Evolutionary conservation across 2,113 vertebrate species (phyloP).

Genomic region (Chionis minor): DNA sequence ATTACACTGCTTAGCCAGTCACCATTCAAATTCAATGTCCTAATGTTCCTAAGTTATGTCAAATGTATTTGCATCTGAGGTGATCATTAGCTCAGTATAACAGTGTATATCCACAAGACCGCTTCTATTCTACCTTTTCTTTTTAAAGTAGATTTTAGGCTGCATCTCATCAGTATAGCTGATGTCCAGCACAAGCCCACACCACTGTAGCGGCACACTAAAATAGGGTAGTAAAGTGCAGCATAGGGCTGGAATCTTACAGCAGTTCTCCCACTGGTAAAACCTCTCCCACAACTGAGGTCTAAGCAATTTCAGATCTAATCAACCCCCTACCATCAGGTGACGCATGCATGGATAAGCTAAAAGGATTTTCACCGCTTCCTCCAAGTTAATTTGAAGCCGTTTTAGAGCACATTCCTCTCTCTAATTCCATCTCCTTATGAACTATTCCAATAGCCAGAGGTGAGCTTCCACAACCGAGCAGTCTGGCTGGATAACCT

Average conservation of each 20-base stretch:
- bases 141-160: background rate
- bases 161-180: background rate
- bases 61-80: background rate
- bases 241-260: background rate
- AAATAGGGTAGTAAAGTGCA: background rate
- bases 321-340: background rate
- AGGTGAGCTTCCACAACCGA: background rate
- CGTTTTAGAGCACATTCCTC: background rate
- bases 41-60: background rate
- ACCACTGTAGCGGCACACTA: background rate
- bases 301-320: background rate
- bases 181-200: background rate
- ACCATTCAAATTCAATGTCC: background rate
- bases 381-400: background rate
- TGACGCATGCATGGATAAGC: rapidly evolving
- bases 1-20: background rate
- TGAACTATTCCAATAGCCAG: background rate
- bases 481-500: background rate
- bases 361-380: background rate
- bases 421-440: background rate
- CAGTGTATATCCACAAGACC: background rate
- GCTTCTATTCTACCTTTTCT: background rate
- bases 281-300: background rate
- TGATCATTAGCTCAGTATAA: background rate
- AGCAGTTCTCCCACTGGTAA: background rate